Conservation (phyloP, 2,113 vertebrate genomes). For the Paralichthys olivaceus region DNA sequence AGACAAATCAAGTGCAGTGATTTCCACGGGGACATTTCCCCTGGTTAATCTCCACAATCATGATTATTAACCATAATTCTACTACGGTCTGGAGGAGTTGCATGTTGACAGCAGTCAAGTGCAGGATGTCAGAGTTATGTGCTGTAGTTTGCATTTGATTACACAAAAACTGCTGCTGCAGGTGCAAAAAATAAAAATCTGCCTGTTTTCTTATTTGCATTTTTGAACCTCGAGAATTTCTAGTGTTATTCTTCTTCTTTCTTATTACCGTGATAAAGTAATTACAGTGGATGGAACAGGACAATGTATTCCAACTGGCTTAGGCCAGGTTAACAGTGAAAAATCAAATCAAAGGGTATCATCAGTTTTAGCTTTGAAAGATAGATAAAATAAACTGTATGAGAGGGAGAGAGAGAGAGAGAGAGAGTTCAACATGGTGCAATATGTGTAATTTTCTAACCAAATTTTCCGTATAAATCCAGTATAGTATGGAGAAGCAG, state of each 20-base stretch:
- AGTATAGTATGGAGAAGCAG: too few relatives aligned
- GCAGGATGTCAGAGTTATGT: neutral
- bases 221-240: neutral
- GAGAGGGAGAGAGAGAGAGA: too few relatives aligned
- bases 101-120: neutral
- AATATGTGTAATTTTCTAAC: too few relatives aligned
- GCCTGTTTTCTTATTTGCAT: too few relatives aligned
- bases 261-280: too few relatives aligned
- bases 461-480: too few relatives aligned
- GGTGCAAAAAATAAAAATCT: neutral
- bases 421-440: too few relatives aligned
- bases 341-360: too few relatives aligned
- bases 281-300: neutral
- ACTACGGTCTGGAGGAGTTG: neutral
- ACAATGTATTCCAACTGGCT: neutral
- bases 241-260: neutral
- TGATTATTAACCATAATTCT: neutral
- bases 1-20: constrained; percentile 20
- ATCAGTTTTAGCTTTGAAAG: too few relatives aligned
- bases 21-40: constrained; percentile 25
- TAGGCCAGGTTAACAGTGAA: neutral
- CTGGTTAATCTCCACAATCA: neutral
- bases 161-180: neutral
- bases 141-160: neutral
- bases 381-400: too few relatives aligned